Base-by-base conservation (phyloP, 2,113 vertebrate species). In the Hymenochirus boettgeri region DNA sequence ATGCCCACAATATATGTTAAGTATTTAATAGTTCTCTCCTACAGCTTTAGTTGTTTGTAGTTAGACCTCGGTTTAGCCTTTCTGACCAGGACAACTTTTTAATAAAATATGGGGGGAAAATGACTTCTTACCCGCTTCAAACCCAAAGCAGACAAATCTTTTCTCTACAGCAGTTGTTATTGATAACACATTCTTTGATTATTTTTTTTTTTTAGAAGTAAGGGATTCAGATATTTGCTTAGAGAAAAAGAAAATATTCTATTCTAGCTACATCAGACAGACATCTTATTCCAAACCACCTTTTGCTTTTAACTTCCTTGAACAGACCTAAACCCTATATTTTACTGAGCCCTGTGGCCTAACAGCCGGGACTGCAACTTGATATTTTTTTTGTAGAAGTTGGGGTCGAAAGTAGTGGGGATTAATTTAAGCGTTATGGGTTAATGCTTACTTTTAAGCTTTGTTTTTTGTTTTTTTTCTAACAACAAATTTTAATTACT, bases 291-390 rank as follows among this genome's bases (percentile, higher is more conserved):
- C 21, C 22, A 48, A 48, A 21, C 46, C 8, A 3, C 17, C 17
- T 42, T 42, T 42, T 42, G 39, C 5, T 39, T 39, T 12, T 39
- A 1, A 2, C 2, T 48, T 48, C 3, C 46, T 11, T 48, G 18
- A 21, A 11, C 46, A 18, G 7, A 7, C 18, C 18, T 17, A 62
- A 27, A 53, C 21, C 23, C 50, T 8, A 3, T n/a, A 42, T 12
- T 17, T 3, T 42, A n/a, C 39, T 42, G 27, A 37, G 26, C 13
- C 10, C 18, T 39, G 19, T 7, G 11, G 17, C 26, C 17, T 22
- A 23, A 47, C 42, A 48, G 42, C 53, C 62, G 35, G 54, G 54
- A 57, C 62, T 65, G 62, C 62, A 65, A 33, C 48, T 48, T 48
- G 18, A 10, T 48, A 21, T 23, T 48, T 9, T 22, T 48, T 2